Conservation (phyloP, 2,888 invertebrate species). For the Iphiclides podalirius region DNA sequence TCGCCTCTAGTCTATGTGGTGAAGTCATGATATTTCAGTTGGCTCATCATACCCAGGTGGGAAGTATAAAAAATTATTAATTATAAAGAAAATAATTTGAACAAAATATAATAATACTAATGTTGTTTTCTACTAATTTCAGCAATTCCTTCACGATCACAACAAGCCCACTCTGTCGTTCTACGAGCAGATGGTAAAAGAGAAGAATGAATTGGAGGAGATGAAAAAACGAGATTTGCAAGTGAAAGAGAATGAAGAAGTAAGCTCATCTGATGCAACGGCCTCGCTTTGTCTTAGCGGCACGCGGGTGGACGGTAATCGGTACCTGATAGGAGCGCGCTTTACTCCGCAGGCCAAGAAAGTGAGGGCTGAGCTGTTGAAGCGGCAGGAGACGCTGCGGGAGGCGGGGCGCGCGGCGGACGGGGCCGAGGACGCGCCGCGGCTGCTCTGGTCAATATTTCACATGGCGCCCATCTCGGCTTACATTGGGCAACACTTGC, state of each 20-base stretch:
- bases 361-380: constrained; percentile 87
- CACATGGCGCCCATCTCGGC: no score
- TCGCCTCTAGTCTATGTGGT: constrained; percentile 82
- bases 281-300: no score
- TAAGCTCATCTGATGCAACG: constrained; percentile 35
- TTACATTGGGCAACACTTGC: no score
- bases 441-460: constrained; percentile 65
- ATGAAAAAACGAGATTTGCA: constrained; percentile 81
- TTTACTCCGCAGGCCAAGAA: constrained; percentile 77
- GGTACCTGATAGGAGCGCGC: no score
- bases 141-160: constrained; percentile 88
- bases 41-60: constrained; percentile 86
- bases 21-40: constrained; percentile 94
- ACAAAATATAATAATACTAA: no score
- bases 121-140: constrained; percentile 37
- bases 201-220: constrained; percentile 84
- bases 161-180: constrained; percentile 92
- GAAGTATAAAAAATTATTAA: background rate
- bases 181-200: constrained; percentile 93
- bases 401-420: constrained; percentile 74
- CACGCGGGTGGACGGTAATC: no score
- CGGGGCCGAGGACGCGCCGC: constrained; percentile 55
- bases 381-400: constrained; percentile 88
- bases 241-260: constrained; percentile 84
- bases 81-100: no score